Evolutionary conservation across 2,797 vertebrate genomes (phyloP), one percentile per base, ranked within the genome.

Genomic region (Simalia tracyae): DNA sequence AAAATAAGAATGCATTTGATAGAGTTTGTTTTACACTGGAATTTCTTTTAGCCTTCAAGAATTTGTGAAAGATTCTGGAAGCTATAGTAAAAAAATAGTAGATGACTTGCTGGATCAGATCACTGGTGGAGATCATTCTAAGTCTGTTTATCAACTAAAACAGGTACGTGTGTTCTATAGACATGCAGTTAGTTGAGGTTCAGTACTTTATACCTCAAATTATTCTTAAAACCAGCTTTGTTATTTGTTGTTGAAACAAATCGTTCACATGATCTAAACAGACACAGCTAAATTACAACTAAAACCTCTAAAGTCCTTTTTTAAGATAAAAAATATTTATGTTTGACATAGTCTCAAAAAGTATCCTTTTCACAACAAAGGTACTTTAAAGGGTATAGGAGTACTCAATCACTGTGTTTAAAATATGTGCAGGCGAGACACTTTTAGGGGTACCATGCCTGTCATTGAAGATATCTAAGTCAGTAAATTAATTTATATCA

Each of bases 91-190:
- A 96, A 98, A 94, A 87, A 97, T 99, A 94, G 99, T 99, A 24
- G 98, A 99, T 28, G 98, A 98, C 88, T 97, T 99, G 89, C 96
- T 99, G 95, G 99, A 99, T 97, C 99, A 99, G 97, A 99, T 99
- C 98, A 99, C 99, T 0, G 98, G 97, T 57, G 98, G 98, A 0
- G 99, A 99, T 97, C 99, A 99, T 97, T 98, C 98, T 2, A 98
- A 98, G 97, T 97, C 98, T 56, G 97, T 98, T 92, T 98, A 97
- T 97, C 99, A 99, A 92, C 98, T 99, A 93, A 97, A 98, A 97
- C 98, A 99, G 98, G 99, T 99, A 93, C 42, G 97, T 94, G 54
- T 26, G 54, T 15, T 92, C 66, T 17, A 24, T 46, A 86, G 42
- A 92, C 90, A 14, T 59, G 28, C 1, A 42, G 36, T 76, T 76